Conservation (phyloP, 2,113 vertebrate species). For the Strix aluco region DNA sequence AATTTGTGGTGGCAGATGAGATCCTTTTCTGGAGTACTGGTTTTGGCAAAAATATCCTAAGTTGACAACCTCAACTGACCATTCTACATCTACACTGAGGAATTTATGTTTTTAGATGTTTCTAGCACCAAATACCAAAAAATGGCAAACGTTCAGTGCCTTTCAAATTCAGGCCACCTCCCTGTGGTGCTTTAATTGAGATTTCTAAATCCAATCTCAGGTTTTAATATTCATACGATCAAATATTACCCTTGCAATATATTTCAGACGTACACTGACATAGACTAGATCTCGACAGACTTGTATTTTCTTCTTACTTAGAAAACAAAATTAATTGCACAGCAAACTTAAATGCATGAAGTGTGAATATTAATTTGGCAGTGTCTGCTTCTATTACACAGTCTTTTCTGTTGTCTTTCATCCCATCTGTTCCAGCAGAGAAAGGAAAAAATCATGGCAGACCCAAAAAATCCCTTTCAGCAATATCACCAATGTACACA, state of each 20-base stretch:
- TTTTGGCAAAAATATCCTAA: not conserved
- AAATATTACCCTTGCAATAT: not conserved
- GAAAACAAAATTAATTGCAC: constrained; percentile 15
- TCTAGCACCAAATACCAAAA: not conserved
- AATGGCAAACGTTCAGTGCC: not conserved
- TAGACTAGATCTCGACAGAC: not conserved
- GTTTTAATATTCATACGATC: not conserved
- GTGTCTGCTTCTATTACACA: not conserved
- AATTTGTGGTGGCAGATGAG: not conserved
- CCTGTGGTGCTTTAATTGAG: not conserved
- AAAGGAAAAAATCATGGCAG: constrained; percentile 30
- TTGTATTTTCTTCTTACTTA: not conserved
- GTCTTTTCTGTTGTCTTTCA: not conserved
- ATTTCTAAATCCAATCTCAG: not conserved
- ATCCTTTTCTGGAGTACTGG: not conserved
- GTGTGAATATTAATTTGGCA: constrained; percentile 6
- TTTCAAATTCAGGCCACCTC: not conserved
- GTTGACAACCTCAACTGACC: not conserved
- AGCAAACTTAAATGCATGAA: not conserved
- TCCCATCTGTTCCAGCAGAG: constrained; percentile 33
- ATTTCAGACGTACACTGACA: not conserved
- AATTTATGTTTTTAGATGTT: not conserved
- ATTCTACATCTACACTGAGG: not conserved
- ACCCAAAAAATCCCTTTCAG: not conserved
- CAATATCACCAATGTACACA: not conserved